Conservation (phyloP, 2,888 invertebrate species). For the Lucinisca nassula region DNA sequence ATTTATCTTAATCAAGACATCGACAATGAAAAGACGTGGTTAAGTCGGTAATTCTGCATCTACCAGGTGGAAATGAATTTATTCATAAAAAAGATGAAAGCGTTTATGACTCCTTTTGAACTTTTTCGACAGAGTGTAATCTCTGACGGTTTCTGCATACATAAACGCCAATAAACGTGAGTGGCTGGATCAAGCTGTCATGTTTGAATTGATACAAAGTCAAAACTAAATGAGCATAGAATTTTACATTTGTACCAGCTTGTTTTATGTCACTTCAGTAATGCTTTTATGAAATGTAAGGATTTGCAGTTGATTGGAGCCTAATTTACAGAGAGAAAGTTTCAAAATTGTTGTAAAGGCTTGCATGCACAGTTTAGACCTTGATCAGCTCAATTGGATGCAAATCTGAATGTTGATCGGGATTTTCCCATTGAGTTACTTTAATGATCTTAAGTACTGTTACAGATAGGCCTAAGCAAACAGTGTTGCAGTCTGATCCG, state of each 20-base stretch:
- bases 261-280: constrained; percentile 35
- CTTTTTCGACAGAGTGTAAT: constrained; percentile 41
- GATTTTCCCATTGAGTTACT: too few species aligned
- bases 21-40: constrained; percentile 23
- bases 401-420: too few species aligned
- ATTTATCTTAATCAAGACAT: constrained; percentile 73
- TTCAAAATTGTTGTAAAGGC: too few species aligned
- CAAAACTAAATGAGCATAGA: constrained; percentile 57
- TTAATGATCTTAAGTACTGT: too few species aligned
- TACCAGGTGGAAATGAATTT: constrained; percentile 59
- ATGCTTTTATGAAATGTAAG: constrained; percentile 53
- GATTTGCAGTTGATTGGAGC: constrained; percentile 32
- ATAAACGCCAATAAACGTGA: constrained; percentile 58
- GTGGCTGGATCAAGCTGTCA: constrained; percentile 41
- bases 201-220: constrained; percentile 60
- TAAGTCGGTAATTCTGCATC: not conserved
- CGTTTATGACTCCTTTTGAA: constrained; percentile 50
- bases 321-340: too few species aligned
- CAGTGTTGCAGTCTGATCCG: too few species aligned
- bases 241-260: constrained; percentile 37
- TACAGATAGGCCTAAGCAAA: too few species aligned
- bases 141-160: constrained; percentile 31
- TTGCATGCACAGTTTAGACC: too few species aligned
- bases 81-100: constrained; percentile 59
- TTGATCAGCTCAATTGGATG: too few species aligned